Evolutionary conservation across 2,797 vertebrate species (phyloP), one percentile per base, ranked within the genome.

Genomic region (Liasis olivaceus): DNA sequence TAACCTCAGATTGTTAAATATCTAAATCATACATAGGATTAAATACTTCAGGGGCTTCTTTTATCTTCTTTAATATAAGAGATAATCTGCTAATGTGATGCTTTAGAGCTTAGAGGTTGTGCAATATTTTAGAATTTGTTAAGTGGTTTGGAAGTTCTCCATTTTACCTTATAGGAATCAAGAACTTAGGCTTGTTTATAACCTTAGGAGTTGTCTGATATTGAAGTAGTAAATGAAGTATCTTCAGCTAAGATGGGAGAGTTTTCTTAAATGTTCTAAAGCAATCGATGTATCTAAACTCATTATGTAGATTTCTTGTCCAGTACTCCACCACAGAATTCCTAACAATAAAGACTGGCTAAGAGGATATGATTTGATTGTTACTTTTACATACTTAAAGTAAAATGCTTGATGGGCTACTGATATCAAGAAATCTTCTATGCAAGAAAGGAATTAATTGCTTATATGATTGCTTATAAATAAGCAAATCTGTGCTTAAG

Each of bases 151-250:
- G 12, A 42, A 60, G 12, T 89, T 95, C 95, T 14, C 93, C 89
- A 11, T 86, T 94, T 92, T 89, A 84, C 93, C 95, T 95, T 96
- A 42, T 54, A 91, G 54, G 58, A 91, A 36, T 69, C 15, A 85
- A 56, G 0, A 1, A 94, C 90, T 28, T 36, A 54, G 26, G 42
- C 28, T 90, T 58, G 1, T 54, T 91, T 93, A 62, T 63, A 0
- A 4, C 91, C 90, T 94, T 95, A 36, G 13, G 2, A 15, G 93
- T 81, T 92, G 0, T 0, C 60, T 85, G 84, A 42, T 24, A 89
- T 28, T 90, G 54, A 63, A n/a, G 51, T n/a, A 63, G 26, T 60
- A 90, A 47, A 17, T 93, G 66, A 72, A 42, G 42, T 42, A 72
- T 85, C 51, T n/a, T 93, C 11, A 62, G 11, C 17, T 77, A 42